A percentile compares a stretch with the other conserved stretches of the same genome.
Conservation (phyloP, 2,797 vertebrate species). For the Aplochiton taeniatus region DNA sequence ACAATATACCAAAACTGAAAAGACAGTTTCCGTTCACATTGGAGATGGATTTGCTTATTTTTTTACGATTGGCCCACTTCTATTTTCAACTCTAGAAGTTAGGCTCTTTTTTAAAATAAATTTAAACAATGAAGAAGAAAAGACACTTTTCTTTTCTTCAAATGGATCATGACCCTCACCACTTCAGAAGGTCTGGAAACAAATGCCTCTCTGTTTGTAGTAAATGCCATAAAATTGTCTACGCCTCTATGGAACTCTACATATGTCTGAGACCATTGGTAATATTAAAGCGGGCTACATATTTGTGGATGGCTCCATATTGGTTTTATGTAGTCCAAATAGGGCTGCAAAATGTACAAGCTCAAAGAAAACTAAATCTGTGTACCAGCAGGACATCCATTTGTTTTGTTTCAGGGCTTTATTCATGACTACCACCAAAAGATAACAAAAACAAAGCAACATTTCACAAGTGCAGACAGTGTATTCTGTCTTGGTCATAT, state of each 20-base stretch:
- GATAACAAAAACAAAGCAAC: no score
- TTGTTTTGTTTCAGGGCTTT: no score
- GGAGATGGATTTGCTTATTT: no score
- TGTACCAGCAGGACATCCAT: no score
- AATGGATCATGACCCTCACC: conserved; percentile 22
- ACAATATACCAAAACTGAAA: no score
- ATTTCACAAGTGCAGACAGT: no score
- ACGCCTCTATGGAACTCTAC: conserved; percentile 15
- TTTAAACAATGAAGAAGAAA: conserved; percentile 7
- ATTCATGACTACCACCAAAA: no score
- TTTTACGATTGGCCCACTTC: no score
- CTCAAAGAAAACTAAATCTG: no score
- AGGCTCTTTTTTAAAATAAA: conserved; percentile 8
- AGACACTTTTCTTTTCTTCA: conserved; percentile 26
- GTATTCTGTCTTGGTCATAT: no score
- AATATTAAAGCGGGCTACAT: neutral
- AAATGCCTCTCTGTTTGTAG: conserved; percentile 11
- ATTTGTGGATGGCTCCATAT: neutral
- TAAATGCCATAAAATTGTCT: conserved; percentile 20
- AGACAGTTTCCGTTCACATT: no score
- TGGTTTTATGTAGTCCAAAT: neutral
- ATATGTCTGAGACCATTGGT: conserved; percentile 25
- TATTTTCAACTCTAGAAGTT: conserved; percentile 14
- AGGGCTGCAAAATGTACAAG: neutral
- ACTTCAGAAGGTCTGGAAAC: conserved; percentile 35